Evolutionary conservation across 2,113 vertebrate species (phyloP).

Genomic region (Phrynosoma platyrhinos): DNA sequence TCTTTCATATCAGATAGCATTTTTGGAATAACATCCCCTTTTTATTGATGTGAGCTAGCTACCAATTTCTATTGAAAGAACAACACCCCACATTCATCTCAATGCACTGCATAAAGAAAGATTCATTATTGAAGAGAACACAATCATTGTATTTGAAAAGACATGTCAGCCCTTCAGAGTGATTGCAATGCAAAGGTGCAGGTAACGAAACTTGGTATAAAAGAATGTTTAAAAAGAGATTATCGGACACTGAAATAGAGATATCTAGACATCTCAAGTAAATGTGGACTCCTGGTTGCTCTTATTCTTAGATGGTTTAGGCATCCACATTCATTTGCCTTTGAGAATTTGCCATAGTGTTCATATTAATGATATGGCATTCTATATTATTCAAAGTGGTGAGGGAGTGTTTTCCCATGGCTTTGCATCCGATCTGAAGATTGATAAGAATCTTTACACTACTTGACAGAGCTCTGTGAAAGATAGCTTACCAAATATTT

Average conservation of each 20-base stretch:
- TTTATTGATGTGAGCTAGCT: background rate
- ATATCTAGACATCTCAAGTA: background rate
- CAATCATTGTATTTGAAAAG: background rate
- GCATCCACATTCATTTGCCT: background rate
- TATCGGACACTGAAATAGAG: slow-evolving; percentile 8
- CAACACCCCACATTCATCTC: background rate
- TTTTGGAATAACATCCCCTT: slow-evolving; percentile 2
- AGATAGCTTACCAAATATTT: background rate
- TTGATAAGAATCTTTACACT: background rate
- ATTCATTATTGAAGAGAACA: slow-evolving; percentile 16
- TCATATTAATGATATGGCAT: no score
- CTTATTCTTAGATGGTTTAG: background rate
- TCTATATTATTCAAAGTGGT: background rate
- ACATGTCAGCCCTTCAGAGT: background rate
- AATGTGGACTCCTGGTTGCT: background rate
- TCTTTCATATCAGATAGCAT: background rate
- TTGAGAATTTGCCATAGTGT: background rate
- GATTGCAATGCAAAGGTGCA: background rate
- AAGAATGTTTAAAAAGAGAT: slow-evolving; percentile 21
- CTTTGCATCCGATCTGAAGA: background rate
- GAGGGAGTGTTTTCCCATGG: background rate
- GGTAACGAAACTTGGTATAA: background rate
- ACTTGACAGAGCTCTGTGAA: background rate
- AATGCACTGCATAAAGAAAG: background rate
- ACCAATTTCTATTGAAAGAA: background rate